These are phyloP conservation scores for Oscheius sp. DNA, from an alignment of 1,140 invertebrate species.

Conservation along the genomic window DNA sequence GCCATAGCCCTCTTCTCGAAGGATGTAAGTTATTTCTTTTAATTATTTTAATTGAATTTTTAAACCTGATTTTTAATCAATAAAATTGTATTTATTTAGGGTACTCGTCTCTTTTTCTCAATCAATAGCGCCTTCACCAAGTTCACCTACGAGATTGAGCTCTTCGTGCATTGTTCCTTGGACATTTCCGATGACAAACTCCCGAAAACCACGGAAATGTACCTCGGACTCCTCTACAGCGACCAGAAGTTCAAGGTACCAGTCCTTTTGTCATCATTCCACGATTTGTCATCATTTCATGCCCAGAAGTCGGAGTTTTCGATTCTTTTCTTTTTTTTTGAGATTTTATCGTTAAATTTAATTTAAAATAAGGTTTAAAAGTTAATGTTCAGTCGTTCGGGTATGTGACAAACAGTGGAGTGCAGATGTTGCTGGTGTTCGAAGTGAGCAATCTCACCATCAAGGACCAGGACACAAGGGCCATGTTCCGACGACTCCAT, in stretches of 20 bases:
- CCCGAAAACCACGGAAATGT: constrained; percentile 44
- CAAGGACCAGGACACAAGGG: constrained; percentile 47
- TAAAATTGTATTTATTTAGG: constrained; percentile 10
- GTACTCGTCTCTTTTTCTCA: constrained; percentile 30
- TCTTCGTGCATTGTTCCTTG: constrained; percentile 47
- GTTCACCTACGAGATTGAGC: constrained; percentile 39
- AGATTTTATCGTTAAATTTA: background rate
- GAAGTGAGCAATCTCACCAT: constrained; percentile 46
- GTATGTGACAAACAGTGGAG: constrained; percentile 55
- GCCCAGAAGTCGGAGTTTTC: background rate
- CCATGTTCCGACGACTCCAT: constrained; percentile 52
- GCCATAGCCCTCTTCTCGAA: constrained; percentile 42
- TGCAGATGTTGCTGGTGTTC: constrained; percentile 52
- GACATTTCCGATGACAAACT: constrained; percentile 47
- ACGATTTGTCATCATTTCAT: background rate
- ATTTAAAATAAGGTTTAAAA: background rate
- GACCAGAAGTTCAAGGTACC: constrained; percentile 41
- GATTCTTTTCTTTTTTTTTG: background rate
- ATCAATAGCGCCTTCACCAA: constrained; percentile 30
- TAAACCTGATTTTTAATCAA: constrained; percentile 7
- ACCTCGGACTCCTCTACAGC: constrained; percentile 43
- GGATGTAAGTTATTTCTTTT: constrained; percentile 33
- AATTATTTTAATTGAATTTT: constrained; percentile 24
- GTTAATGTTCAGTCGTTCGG: constrained; percentile 53
- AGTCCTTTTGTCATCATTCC: constrained; percentile 30